Base-by-base conservation (phyloP, 2,797 vertebrate species). In the Varecia variegata region DNA sequence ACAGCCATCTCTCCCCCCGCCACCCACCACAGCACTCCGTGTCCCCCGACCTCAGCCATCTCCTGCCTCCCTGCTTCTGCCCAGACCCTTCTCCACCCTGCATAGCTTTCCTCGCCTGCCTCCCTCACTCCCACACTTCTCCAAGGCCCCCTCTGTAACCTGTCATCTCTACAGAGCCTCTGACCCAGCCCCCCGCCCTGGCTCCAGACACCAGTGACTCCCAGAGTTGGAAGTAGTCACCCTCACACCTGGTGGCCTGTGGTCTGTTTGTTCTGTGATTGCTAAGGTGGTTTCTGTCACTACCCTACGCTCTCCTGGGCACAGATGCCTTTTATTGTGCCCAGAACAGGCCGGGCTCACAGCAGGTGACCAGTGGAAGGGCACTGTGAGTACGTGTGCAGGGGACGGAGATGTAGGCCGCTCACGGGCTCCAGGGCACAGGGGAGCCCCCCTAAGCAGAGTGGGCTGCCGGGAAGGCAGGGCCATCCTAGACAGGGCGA, bases 391-490 rank as follows among this genome's bases (percentile, higher is more conserved):
- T 10, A 38, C 58, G 30, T 77, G 60, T 88, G 12, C 58, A 20
- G 6, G 18, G 4, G 11, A n/a, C 5, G n/a, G 80, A 60, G n/a
- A 35, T 6, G 35, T 0, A 14, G 45, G 60, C 30, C 27, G 3
- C 62, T 8, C 52, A 2, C 1, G 5, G 27, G 27, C 38, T 38
- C 40, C 1, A 0, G 45, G 27, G 13, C n/a, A 54, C 15, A 15
- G 32, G 9, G 35, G 40, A 10, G 58, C 32, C 45, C 20, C 67
- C 30, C 50, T 3, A 25, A 47, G 35, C 54, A 45, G 77, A 47
- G 35, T 7, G 25, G 67, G 12, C 23, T n/a, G 12, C 20, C 2
- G 1, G 62, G 76, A 65, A 68, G 50, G 45, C 21, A 27, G 68
- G 21, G 23, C 21, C 3, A 0, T 7, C 77, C 70, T 21, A 1